Base-by-base conservation (phyloP, 2,888 invertebrate species). In the Dryococelus australis region DNA sequence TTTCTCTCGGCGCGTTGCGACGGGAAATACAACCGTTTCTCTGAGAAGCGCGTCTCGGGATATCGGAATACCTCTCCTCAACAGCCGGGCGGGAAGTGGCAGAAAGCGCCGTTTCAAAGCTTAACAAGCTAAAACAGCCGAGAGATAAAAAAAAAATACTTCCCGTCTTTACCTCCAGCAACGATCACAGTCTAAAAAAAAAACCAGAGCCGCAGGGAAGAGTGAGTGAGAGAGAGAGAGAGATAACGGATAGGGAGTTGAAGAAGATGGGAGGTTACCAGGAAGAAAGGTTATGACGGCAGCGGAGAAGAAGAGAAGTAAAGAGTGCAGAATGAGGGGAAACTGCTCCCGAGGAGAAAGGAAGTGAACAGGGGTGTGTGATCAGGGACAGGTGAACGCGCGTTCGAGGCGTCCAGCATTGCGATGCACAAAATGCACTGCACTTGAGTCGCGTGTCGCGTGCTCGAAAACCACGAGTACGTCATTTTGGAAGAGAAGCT, bases 301-400 rank as follows among this genome's bases (percentile, higher is more conserved):
- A 87, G 88, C 87, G 85, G 24, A 26, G 24, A 26, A n/a, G 86
- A 26, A 53, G 86, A 43, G 88, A 87, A 87, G 87, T n/a, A n/a
- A n/a, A 81, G 87, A 81, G 86, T 80, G 78, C 84, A 43, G 78
- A 84, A 85, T 83, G 84, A 28, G 78, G 84, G n/a, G 43, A 27
- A 4, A 27, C 24, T 79, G 24, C 24, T 16, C 27, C 85, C 12
- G n/a, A n/a, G n/a, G 80, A 47, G 86, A 43, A 89, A 87, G 88
- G 89, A 89, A 89, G 88, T 89, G 88, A 79, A 27, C 87, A 86
- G 86, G 88, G 78, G 35, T 24, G 80, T 26, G 79, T n/a, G 13
- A n/a, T n/a, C n/a, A n/a, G n/a, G n/a, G n/a, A n/a, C n/a, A n/a
- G n/a, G n/a, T n/a, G n/a, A n/a, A n/a, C n/a, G n/a, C n/a, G n/a